Evolutionary conservation across 2,797 vertebrate genomes (phyloP).

Genomic region (Tragopan temminckii): DNA sequence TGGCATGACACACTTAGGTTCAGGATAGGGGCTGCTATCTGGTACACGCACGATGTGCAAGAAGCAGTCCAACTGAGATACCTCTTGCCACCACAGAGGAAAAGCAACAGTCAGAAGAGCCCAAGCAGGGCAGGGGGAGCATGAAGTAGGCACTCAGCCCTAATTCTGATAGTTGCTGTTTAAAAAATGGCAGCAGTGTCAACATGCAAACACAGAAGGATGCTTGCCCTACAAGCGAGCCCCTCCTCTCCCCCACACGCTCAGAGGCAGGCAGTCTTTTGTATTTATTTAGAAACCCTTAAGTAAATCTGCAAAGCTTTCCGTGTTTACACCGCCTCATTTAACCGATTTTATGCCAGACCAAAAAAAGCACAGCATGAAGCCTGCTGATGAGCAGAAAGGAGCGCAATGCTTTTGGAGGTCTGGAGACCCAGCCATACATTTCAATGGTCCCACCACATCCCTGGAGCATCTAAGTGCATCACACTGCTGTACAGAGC

Average conservation of each 20-base stretch:
- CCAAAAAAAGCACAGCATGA: not conserved
- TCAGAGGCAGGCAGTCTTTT: rapidly evolving
- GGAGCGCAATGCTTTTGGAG: not conserved
- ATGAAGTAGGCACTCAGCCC: rapidly evolving
- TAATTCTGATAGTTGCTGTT: not conserved
- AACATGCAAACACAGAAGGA: not conserved
- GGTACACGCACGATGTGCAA: rapidly evolving
- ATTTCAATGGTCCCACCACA: rapidly evolving
- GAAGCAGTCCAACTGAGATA: not conserved
- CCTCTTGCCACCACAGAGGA: not conserved
- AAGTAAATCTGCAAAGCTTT: not conserved
- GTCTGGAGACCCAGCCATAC: rapidly evolving
- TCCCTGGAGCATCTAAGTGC: rapidly evolving
- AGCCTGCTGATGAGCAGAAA: not conserved
- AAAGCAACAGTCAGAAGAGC: not conserved
- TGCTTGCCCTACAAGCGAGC: rapidly evolving
- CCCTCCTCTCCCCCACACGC: rapidly evolving
- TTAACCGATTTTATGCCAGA: not conserved
- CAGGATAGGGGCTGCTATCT: not conserved
- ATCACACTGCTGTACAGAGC: rapidly evolving
- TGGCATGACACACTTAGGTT: conserved; percentile 73
- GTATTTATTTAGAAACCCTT: not conserved
- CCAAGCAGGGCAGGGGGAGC: not conserved
- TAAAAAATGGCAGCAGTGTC: rapidly evolving
- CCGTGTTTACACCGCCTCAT: rapidly evolving